Evolutionary conservation across 2,888 invertebrate genomes (phyloP).

Genomic region (Thymelicus lineola): DNA sequence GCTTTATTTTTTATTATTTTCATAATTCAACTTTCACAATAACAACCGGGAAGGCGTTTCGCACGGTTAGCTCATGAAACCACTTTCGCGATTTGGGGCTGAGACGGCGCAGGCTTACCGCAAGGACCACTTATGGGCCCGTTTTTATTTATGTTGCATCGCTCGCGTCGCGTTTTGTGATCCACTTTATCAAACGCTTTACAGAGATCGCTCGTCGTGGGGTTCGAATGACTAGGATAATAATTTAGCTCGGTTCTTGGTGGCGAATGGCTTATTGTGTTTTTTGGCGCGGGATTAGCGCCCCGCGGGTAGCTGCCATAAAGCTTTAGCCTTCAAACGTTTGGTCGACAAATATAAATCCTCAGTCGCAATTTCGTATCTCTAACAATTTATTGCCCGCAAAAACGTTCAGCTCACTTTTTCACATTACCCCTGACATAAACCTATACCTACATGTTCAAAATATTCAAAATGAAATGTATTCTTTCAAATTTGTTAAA

Average conservation of each 20-base stretch:
- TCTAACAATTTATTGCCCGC: slow-evolving; percentile 26
- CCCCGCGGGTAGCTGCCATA: slow-evolving; percentile 67
- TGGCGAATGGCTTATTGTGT: slow-evolving; percentile 76
- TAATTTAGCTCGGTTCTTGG: slow-evolving; percentile 72
- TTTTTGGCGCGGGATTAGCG: slow-evolving; percentile 78
- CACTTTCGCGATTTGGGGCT: slow-evolving; percentile 64
- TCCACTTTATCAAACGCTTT: slow-evolving; percentile 84
- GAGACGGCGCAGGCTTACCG: slow-evolving; percentile 66
- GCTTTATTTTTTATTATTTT: slow-evolving; percentile 84
- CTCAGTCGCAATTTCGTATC: slow-evolving; percentile 27
- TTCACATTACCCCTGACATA: neutral
- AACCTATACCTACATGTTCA: neutral
- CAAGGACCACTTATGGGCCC: slow-evolving; percentile 79
- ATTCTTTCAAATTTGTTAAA: neutral
- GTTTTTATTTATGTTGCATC: slow-evolving; percentile 78
- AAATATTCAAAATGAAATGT: no score
- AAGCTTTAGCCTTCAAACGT: slow-evolving; percentile 55
- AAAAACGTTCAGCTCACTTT: slow-evolving; percentile 4
- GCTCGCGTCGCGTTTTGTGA: slow-evolving; percentile 74
- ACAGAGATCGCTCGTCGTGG: slow-evolving; percentile 70
- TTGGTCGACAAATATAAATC: slow-evolving; percentile 37
- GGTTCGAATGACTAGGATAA: slow-evolving; percentile 77
- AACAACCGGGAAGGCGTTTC: slow-evolving; percentile 83
- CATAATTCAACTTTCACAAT: slow-evolving; percentile 84
- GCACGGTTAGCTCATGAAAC: slow-evolving; percentile 83